Conservation (phyloP, 2,797 vertebrate species). For the Benthosema pterotum region DNA sequence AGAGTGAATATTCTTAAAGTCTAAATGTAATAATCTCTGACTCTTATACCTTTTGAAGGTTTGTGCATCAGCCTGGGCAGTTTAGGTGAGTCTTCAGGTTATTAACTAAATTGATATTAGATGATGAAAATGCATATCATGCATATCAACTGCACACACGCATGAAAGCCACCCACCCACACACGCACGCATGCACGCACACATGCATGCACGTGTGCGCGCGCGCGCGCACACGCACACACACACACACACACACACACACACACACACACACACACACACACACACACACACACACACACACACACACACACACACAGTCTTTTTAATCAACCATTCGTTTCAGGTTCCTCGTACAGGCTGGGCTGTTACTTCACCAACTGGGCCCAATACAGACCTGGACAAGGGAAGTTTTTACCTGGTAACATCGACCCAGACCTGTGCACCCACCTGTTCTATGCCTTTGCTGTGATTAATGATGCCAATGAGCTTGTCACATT, state of each 20-base stretch:
- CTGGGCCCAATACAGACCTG: constrained; percentile 80
- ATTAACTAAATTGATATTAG: too few species aligned
- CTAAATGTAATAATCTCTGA: background rate
- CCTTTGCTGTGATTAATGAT: constrained; percentile 79
- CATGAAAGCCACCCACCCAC: background rate
- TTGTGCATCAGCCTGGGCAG: constrained; percentile 45
- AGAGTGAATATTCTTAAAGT: background rate
- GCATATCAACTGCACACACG: background rate
- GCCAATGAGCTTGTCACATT: constrained; percentile 71
- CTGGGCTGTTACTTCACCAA: constrained; percentile 86
- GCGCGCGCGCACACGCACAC: too few species aligned
- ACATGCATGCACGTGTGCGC: too few species aligned
- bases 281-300: background rate
- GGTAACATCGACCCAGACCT: constrained; percentile 80
- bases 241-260: too few species aligned
- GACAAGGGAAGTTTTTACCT: constrained; percentile 70
- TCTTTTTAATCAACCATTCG: background rate
- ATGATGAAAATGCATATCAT: background rate
- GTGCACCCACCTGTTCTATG: constrained; percentile 87
- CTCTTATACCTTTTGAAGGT: constrained; percentile 49
- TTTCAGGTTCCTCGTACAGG: constrained; percentile 73
- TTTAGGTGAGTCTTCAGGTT: constrained; percentile 54
- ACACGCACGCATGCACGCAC: background rate
- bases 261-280: background rate
- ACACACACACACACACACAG: constrained; percentile 3